Conservation (phyloP, 1,140 invertebrate genomes). For the Pygmarrhopalites habei region DNA sequence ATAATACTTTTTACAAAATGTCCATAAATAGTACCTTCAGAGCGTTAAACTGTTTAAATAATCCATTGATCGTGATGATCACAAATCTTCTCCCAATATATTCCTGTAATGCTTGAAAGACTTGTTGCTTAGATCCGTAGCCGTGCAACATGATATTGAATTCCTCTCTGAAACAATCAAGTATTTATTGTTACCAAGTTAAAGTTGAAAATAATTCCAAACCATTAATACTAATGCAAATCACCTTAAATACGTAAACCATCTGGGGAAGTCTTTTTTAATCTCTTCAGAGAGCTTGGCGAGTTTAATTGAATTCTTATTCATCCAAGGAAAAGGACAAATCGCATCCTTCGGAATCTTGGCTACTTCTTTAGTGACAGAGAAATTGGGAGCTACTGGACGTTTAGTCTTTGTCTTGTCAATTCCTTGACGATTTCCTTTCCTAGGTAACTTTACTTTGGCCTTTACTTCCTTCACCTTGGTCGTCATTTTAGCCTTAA, state of each 20-base stretch:
- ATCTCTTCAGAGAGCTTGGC: conserved; percentile 5
- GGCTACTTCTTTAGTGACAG: conserved; percentile 19
- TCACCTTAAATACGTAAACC: conserved; percentile 12
- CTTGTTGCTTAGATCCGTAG: conserved; percentile 26
- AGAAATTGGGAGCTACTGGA: conserved; percentile 11
- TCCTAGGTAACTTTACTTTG: conserved; percentile 26
- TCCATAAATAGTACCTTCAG: conserved; percentile 22
- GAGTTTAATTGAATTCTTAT: neutral
- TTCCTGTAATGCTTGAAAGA: conserved; percentile 22
- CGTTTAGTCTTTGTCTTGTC: neutral
- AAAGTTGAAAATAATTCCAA: neutral
- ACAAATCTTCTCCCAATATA: conserved; percentile 17
- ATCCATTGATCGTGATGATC: conserved; percentile 24
- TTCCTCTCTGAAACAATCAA: conserved; percentile 15
- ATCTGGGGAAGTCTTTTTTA: conserved; percentile 23
- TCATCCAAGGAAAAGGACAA: neutral
- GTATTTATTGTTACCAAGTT: conserved; percentile 5
- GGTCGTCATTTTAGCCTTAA: conserved; percentile 23
- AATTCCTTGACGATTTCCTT: conserved; percentile 22
- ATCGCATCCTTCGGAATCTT: neutral
- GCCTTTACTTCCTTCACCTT: conserved; percentile 26
- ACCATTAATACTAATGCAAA: no score
- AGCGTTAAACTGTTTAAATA: conserved; percentile 29
- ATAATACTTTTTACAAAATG: neutral
- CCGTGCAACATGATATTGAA: conserved; percentile 35